Base-by-base conservation (phyloP, 2,113 vertebrate genomes). In the Dicaeum eximium region DNA sequence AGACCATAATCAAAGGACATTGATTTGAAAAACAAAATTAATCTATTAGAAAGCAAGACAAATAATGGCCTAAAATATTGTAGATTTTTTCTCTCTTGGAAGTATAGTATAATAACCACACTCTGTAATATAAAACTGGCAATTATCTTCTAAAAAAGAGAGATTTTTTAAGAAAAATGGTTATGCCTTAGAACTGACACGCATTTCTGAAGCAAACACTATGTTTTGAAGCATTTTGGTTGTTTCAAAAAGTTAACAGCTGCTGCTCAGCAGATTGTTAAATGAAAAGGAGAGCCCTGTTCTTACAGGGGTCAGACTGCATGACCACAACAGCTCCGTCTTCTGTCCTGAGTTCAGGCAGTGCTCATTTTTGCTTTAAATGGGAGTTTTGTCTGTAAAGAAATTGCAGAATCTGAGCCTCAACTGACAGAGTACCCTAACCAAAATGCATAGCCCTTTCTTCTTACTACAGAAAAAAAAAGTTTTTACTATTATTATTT, bases 11-110 rank as follows among this genome's bases (percentile, higher is more conserved):
- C 72, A 75, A 79, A 94, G 73, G 69, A 92, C 91, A 96, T 91
- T 88, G 89, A 97, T 94, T 92, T 90, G 92, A 97, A 96, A 83
- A 97, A 85, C 86, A 96, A 95, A 97, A 96, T 70, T 85, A 97
- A 90, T 92, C 89, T 51, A 95, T 65, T 94, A 97, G 82, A 93
- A 97, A 95, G 86, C n/a, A 84, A 94, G 62, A 85, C 48, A 91
- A 93, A 96, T 61, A 84, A 72, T 93, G 75, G 89, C 58, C 69
- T 79, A 72, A 96, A 95, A 93, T 93, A 94, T 4, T 81, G 48
- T 83, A 73, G 38, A 92, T 88, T 79, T 89, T 90, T 75, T 65
- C 71, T 53, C 86, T 93, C 93, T 64, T 74, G 3, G 8, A 94
- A 81, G 14, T 8, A 8, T 3, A 54, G 58, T 87, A 90, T 91